Evolutionary conservation across 2,888 invertebrate species (phyloP).

Genomic region (Netelia inedita): DNA sequence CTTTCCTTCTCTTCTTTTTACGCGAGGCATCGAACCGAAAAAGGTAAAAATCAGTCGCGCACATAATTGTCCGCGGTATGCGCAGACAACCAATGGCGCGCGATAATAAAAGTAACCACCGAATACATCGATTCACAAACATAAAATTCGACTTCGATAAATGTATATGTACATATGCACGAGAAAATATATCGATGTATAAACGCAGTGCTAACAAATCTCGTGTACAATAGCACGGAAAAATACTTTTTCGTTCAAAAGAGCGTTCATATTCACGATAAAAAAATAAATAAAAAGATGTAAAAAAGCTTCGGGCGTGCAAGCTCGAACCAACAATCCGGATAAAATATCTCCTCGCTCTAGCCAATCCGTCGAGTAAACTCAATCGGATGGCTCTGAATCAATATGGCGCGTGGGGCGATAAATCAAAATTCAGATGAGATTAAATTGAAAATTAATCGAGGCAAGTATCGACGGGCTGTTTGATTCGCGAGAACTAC

Average conservation of each 20-base stretch:
- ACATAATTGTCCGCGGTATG: too few species aligned
- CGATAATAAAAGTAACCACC: not conserved
- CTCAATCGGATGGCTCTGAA: too few species aligned
- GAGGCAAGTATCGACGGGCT: too few species aligned
- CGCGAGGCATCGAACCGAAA: not conserved
- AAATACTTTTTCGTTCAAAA: too few species aligned
- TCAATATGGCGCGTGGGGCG: not conserved
- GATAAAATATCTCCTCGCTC: too few species aligned
- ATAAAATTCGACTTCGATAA: not conserved
- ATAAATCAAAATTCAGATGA: slow-evolving; percentile 9
- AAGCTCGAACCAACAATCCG: too few species aligned
- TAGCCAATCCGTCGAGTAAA: too few species aligned
- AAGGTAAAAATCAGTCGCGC: too few species aligned
- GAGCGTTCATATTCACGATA: too few species aligned
- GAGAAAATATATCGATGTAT: not conserved
- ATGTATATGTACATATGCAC: not conserved
- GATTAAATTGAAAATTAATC: not conserved
- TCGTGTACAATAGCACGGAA: not conserved
- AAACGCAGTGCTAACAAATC: not conserved
- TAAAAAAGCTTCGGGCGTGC: too few species aligned
- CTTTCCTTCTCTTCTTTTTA: not conserved
- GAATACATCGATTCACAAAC: slow-evolving; percentile 5
- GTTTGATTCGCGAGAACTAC: not conserved
- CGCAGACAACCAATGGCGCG: too few species aligned
- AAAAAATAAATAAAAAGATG: too few species aligned